Percentiles rank a stretch among this genome's conserved stretches.
phyloP scores from a whole-genome alignment of 2,888 invertebrate species.

The Chrysolina americana region DNA sequence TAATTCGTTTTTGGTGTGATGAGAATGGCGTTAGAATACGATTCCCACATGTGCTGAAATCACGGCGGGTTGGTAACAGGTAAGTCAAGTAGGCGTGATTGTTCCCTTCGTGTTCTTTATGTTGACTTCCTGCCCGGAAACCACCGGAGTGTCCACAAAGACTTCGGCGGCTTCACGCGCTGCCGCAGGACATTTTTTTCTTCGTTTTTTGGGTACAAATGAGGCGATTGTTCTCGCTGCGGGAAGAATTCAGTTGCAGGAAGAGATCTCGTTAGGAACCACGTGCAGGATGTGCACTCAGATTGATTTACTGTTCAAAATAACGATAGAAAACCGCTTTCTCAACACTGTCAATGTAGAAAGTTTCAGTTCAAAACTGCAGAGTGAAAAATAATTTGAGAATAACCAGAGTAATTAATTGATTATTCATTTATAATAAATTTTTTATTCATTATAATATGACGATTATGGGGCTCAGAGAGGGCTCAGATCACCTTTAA shows the following conservation, averaged over 20 bases:
- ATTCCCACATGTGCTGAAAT: slow-evolving; percentile 25
- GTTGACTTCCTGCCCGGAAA: slow-evolving; percentile 26
- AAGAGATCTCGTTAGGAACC: not conserved
- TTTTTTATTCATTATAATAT: too few relatives aligned
- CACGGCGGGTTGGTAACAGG: slow-evolving; percentile 18
- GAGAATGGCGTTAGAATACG: slow-evolving; percentile 19
- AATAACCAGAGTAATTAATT: too few relatives aligned
- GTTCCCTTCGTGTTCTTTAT: not conserved
- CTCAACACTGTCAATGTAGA: too few relatives aligned
- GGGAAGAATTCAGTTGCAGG: not conserved
- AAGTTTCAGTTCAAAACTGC: too few relatives aligned
- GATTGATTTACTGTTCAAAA: too few relatives aligned
- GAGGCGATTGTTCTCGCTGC: slow-evolving; percentile 12
- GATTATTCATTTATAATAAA: too few relatives aligned
- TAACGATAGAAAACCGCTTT: too few relatives aligned
- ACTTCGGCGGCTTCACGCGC: slow-evolving; percentile 7
- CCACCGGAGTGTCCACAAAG: slow-evolving; percentile 19
- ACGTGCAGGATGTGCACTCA: not conserved
- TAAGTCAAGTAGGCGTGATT: slow-evolving; percentile 26
- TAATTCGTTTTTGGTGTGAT: not conserved
- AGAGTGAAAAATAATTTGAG: too few relatives aligned
- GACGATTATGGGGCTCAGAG: too few relatives aligned
- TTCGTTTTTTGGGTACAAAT: slow-evolving; percentile 1
- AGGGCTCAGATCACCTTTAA: too few relatives aligned
- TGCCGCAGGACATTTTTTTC: not conserved